A percentile compares a stretch with the other conserved stretches of the same genome.
Conservation (phyloP, 2,113 vertebrate species). For the Dicentrarchus labrax region DNA sequence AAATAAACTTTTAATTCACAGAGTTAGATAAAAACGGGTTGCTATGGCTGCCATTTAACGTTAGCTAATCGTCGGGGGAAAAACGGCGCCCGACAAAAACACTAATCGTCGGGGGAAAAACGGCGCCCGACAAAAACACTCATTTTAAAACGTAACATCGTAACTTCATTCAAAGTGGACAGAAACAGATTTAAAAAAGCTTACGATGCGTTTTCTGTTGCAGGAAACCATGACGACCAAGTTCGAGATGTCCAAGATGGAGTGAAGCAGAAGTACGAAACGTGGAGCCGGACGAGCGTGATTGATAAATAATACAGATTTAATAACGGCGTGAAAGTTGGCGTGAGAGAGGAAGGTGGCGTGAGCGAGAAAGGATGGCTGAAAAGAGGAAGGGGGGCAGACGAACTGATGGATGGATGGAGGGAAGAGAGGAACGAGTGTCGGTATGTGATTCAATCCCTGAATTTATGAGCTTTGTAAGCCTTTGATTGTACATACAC, state of each 20-base stretch:
- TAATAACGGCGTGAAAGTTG: neutral
- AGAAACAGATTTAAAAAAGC: no score
- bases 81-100: no score
- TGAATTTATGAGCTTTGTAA: slow-evolving; percentile 73
- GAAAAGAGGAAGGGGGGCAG: neutral
- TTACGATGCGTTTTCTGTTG: slow-evolving; percentile 22
- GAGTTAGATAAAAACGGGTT: no score
- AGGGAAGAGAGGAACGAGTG: neutral
- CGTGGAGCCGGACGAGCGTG: neutral
- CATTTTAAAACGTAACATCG: no score
- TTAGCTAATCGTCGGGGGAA: no score
- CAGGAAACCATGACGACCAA: slow-evolving; percentile 86
- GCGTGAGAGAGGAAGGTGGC: neutral
- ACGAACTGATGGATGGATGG: neutral
- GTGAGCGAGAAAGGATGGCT: neutral
- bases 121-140: no score
- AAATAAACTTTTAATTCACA: no score
- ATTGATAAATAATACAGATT: neutral
- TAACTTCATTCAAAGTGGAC: no score
- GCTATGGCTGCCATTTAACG: no score
- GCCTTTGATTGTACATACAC: slow-evolving; percentile 65
- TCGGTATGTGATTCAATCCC: slow-evolving; percentile 40
- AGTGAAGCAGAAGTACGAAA: slow-evolving; percentile 61
- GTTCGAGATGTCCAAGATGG: slow-evolving; percentile 91
- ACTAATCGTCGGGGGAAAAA: no score